Evolutionary conservation across 2,797 vertebrate genomes (phyloP), one percentile per base, ranked within the genome.

Genomic region (Cynopterus sphinx): DNA sequence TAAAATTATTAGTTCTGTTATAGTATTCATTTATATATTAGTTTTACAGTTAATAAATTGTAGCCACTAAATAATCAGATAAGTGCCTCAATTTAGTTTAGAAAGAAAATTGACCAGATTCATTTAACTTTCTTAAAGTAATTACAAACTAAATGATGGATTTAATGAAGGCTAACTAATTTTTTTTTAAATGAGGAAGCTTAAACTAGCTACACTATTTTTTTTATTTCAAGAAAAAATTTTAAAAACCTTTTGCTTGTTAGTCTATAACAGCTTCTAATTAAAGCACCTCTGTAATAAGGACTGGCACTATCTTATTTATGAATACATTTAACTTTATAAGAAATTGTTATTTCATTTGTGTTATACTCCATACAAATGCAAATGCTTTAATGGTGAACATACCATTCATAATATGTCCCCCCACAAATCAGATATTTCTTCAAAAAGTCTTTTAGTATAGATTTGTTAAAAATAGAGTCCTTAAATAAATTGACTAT

Each of bases 41-140:
- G 17, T 85, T 89, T 49, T 3, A 53, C 12, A 83, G 46, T 79
- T 78, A 85, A 41, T 85, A 81, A 73, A 63, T 67, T 46, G 2
- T 73, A 94, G n/a, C 51, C n/a, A 75, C 41, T 82, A 57, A 94
- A 49, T 67, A 92, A 82, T 71, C 65, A 81, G 28, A 41, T 91
- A 81, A 87, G 2, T 24, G 0, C 89, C 53, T 93, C 24, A 53
- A 10, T 81, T 95, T 87, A 85, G n/a, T 87, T 93, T 90, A 93
- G 78, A 49, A 87, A 46, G 12, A n/a, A 85, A 63, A 13, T 83
- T 85, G 36, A 71, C 39, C 24, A 28, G 51, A 51, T 61, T 68
- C 22, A 71, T 59, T 91, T 85, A 95, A 53, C 28, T 95, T 94
- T 77, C 10, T 78, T 91, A 81, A 59, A 63, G 19, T 84, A 75